phyloP scores from a whole-genome alignment of 2,888 invertebrate species.

The Fragum sueziense region DNA sequence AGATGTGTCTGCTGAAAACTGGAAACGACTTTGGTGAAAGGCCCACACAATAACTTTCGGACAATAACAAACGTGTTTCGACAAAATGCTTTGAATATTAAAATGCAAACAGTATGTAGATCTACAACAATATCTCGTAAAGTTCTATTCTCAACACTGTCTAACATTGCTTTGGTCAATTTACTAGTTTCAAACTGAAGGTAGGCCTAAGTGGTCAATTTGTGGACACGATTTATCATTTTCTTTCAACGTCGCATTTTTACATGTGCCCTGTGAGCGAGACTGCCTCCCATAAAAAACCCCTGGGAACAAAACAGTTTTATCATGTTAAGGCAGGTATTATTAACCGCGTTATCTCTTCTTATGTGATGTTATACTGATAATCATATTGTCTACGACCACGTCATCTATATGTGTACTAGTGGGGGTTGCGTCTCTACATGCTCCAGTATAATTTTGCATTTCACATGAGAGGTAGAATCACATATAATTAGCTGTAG shows the following conservation, averaged over 20 bases:
- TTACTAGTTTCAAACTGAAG: background rate
- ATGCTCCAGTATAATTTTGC: too few relatives aligned
- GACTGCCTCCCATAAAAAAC: background rate
- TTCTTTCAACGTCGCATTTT: background rate
- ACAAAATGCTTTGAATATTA: too few relatives aligned
- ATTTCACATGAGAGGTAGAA: too few relatives aligned
- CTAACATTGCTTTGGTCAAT: background rate
- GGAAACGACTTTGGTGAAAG: too few relatives aligned
- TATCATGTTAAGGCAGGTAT: background rate
- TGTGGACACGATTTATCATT: background rate
- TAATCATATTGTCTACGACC: constrained; percentile 18
- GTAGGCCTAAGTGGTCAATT: background rate
- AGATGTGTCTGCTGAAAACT: too few relatives aligned
- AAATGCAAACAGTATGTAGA: too few relatives aligned
- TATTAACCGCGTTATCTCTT: constrained; percentile 14
- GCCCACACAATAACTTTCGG: too few relatives aligned
- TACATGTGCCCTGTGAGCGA: background rate
- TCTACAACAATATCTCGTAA: background rate
- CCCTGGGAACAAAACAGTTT: constrained; percentile 7
- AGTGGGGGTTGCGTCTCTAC: too few relatives aligned
- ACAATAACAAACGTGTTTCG: too few relatives aligned
- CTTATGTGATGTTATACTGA: constrained; percentile 15
- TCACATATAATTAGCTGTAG: too few relatives aligned
- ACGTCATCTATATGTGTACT: too few relatives aligned
- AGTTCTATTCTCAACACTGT: background rate